Base-by-base conservation (phyloP, 2,113 vertebrate species). In the Ammodytes dubius region DNA sequence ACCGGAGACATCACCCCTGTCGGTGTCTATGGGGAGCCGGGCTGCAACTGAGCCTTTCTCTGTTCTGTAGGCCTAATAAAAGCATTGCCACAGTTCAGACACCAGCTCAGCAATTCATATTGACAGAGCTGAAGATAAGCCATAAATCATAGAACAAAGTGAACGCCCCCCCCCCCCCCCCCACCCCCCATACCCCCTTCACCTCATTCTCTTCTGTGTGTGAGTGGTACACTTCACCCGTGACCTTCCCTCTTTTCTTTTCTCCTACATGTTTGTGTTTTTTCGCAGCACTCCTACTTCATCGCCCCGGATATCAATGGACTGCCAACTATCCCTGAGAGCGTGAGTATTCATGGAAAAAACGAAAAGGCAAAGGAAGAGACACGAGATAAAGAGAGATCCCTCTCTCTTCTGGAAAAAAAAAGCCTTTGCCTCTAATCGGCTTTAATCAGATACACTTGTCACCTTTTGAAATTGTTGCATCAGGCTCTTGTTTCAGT, bases 241-340 rank as follows among this genome's bases (percentile, higher is more conserved):
- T 93, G 91, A 93, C 90, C 88, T 88, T 90, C 87, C 74, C 81
- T 84, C 61, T 86, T 86, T 85, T 27, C 27, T 27, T 91, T 61
- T 91, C 87, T 90, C 85, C 90, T 77, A 46, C 84, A 71, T 92
- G 87, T 94, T 90, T 92, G 80, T 90, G 85, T 88, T 90, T 88
- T 90, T 90, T 87, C 15, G 52, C 87, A 99, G 98, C 97, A 99
- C 93, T 97, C 96, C 27, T 98, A 95, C 95, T 99, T 99, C 96
- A 97, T 99, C 93, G 96, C 97, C 89, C 98, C 98, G 87, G 97
- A 99, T 95, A 80, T 96, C 90, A 97, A 96, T 94, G 97, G 98
- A 95, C 97, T 99, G 88, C 98, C 98, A 88, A 99, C 98, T 56
- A 98, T 99, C 91, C 98, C 98, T 59, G 98, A 99, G 96, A 99